phyloP scores from a whole-genome alignment of 2,888 invertebrate genomes.

The Sericinus montela region DNA sequence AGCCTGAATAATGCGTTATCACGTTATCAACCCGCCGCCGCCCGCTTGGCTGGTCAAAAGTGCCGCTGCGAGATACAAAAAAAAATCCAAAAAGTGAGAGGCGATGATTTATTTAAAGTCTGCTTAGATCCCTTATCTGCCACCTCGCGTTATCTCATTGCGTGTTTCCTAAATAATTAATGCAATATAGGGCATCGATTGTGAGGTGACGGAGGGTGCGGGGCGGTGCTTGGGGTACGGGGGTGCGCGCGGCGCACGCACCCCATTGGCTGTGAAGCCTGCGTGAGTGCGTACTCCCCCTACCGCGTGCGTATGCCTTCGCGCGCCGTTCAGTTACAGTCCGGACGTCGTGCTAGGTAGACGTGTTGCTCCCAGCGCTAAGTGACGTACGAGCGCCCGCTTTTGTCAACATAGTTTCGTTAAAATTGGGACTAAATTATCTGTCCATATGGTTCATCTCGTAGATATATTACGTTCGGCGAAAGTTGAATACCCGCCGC shows the following conservation, averaged over 20 bases:
- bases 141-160: slow-evolving; percentile 79
- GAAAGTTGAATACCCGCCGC: slow-evolving; percentile 86
- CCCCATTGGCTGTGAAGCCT: slow-evolving; percentile 72
- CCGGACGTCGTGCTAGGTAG: slow-evolving; percentile 49
- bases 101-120: slow-evolving; percentile 71
- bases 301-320: slow-evolving; percentile 70
- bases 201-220: slow-evolving; percentile 72
- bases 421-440: slow-evolving; percentile 60
- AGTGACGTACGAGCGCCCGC: slow-evolving; percentile 57
- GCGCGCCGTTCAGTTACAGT: slow-evolving; percentile 64
- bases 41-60: neutral
- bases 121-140: slow-evolving; percentile 72
- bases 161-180: slow-evolving; percentile 81
- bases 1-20: slow-evolving; percentile 58
- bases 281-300: slow-evolving; percentile 75
- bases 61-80: slow-evolving; percentile 32
- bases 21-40: slow-evolving; percentile 29
- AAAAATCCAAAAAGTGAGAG: slow-evolving; percentile 26
- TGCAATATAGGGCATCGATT: slow-evolving; percentile 80
- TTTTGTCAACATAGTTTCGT: slow-evolving; percentile 42
- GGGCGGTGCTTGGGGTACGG: slow-evolving; percentile 60
- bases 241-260: slow-evolving; percentile 78
- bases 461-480: slow-evolving; percentile 89
- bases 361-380: slow-evolving; percentile 46
- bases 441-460: slow-evolving; percentile 90